A percentile compares a stretch with the other conserved stretches of the same genome.
Evolutionary conservation across 1,140 invertebrate species (phyloP).

Genomic region (Drosophila sproati): DNA sequence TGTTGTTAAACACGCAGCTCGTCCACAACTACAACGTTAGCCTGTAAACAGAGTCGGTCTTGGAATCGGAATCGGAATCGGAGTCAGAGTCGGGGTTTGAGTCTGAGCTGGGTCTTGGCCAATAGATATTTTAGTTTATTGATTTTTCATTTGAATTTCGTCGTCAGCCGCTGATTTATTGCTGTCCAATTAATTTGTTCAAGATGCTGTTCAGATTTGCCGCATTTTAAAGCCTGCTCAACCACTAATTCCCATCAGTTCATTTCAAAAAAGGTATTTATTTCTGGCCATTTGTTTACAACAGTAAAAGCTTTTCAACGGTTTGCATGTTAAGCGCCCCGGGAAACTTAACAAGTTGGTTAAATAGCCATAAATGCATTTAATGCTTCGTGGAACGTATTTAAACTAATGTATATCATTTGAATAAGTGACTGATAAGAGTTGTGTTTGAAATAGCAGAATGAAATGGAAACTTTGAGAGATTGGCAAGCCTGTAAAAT

Average conservation of each 20-base stretch:
- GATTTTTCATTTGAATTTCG: slow-evolving; percentile 83
- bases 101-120: slow-evolving; percentile 33
- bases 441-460: slow-evolving; percentile 2
- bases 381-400: slow-evolving; percentile 49
- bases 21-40: slow-evolving; percentile 24
- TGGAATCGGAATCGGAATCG: slow-evolving; percentile 32
- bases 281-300: slow-evolving; percentile 50
- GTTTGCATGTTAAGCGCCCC: slow-evolving; percentile 11
- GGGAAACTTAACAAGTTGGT: slow-evolving; percentile 57
- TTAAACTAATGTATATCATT: slow-evolving; percentile 42
- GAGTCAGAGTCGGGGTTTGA: slow-evolving; percentile 32
- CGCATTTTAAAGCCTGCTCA: slow-evolving; percentile 36
- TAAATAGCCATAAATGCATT: slow-evolving; percentile 46
- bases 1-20: slow-evolving; percentile 80
- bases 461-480: not conserved
- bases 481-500: slow-evolving; percentile 3
- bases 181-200: slow-evolving; percentile 80
- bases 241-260: slow-evolving; percentile 53
- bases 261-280: slow-evolving; percentile 27
- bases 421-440: slow-evolving; percentile 52
- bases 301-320: slow-evolving; percentile 22
- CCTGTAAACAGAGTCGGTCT: slow-evolving; percentile 5
- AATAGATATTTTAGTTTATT: slow-evolving; percentile 78
- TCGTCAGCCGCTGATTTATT: slow-evolving; percentile 78
- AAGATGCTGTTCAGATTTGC: slow-evolving; percentile 74